Evolutionary conservation across 2,888 invertebrate genomes (phyloP), one percentile per base, ranked within the genome.

Genomic region (Camponotus fellah): DNA sequence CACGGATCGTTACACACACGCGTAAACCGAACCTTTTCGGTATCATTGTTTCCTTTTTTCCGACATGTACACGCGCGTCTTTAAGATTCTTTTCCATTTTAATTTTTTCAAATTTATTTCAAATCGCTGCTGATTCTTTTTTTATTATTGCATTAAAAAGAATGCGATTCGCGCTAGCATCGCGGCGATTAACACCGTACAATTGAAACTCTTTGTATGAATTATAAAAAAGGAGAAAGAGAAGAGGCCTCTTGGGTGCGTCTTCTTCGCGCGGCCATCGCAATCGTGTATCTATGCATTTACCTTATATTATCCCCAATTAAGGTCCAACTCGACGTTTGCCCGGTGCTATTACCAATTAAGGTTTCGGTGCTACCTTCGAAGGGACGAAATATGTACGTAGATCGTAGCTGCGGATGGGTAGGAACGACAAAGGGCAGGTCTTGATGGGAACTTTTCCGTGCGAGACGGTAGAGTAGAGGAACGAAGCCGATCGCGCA

Each of bases 291-390:
- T 26, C 87, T 80, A 72, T 37, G 66, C 83, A 43, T 71, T 83
- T 76, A 62, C 49, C 90, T 84, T 79, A 81, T 84, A 85, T 85
- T 85, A 87, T 89, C 81, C 82, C 84, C 89, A 89, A 89, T 89
- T 89, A 90, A 90, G 87, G 86, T 49, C 74, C 80, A 72, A 85
- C 75, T 77, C 43, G 62, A 37, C 37, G 82, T 62, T 72, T 71
- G 83, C 10, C 68, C 90, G 77, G 64, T 86, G 87, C 87, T 86
- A 85, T 87, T 89, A 89, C 90, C 90, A 89, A 89, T 89, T 89
- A 89, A 89, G 89, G 89, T 86, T 87, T 88, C 87, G 89, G 84
- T 86, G 62, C 76, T 46, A 79, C 46, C 82, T 60, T 68, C 64
- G 84, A 43, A 75, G 62, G 80, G 66, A 87, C 89, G 84, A 89